Conservation (phyloP, 2,797 vertebrate species). For the Hylomyscus alleni region DNA sequence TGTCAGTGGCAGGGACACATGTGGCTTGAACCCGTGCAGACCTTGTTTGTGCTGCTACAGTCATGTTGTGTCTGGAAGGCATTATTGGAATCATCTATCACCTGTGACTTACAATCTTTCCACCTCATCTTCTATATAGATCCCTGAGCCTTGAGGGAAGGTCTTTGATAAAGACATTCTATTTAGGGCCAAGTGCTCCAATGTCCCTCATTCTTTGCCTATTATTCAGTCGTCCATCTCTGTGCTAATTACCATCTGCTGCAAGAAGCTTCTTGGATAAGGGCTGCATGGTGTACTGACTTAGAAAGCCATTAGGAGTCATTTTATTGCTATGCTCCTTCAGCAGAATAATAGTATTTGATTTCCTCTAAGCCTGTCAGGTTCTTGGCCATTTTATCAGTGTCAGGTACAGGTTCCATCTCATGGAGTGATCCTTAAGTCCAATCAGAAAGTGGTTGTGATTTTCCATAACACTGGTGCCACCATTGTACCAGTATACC, state of each 20-base stretch:
- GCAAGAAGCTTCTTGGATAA: not conserved
- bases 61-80: not conserved
- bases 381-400: not conserved
- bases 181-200: not conserved
- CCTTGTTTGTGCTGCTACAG: not conserved
- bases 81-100: not conserved
- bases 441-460: not conserved
- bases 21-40: not conserved
- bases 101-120: not conserved
- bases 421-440: not conserved
- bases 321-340: not conserved
- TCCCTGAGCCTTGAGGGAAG: not conserved
- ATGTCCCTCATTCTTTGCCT: not conserved
- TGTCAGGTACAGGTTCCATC: not conserved
- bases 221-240: not conserved
- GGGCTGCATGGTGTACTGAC: not conserved
- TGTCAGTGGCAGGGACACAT: not conserved
- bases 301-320: not conserved
- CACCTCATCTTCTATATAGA: not conserved
- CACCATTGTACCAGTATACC: not conserved
- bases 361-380: not conserved
- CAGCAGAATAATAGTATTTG: not conserved
- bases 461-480: not conserved
- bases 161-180: not conserved
- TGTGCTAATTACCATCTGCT: not conserved